phyloP scores from a whole-genome alignment of 1,140 invertebrate species.

The Lasaia peninsularis region DNA sequence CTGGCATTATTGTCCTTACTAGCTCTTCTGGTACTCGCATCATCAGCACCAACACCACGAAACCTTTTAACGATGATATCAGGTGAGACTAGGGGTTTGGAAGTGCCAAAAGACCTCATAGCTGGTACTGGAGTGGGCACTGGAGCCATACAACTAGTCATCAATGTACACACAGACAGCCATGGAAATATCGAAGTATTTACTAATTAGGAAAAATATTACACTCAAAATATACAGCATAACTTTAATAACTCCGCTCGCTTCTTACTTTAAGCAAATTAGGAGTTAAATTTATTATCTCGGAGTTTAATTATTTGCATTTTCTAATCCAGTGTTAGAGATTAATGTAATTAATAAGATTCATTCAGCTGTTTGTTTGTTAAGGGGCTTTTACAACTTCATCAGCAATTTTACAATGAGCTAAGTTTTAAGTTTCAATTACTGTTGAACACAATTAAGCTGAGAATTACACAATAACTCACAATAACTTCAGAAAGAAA shows the following conservation, averaged over 20 bases:
- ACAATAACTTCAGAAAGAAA: no score
- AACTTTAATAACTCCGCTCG: background rate
- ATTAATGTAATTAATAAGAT: background rate
- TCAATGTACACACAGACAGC: slow-evolving; percentile 63
- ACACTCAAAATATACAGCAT: background rate
- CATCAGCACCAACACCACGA: slow-evolving; percentile 39
- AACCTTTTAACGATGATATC: slow-evolving; percentile 35
- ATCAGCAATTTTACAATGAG: background rate
- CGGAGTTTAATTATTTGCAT: background rate
- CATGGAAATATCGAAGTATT: slow-evolving; percentile 61
- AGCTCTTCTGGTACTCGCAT: slow-evolving; percentile 29
- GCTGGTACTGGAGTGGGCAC: slow-evolving; percentile 40
- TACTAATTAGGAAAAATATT: slow-evolving; percentile 37
- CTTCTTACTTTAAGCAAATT: background rate
- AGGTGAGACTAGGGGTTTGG: slow-evolving; percentile 53
- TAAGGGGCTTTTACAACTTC: background rate
- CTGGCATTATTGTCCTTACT: slow-evolving; percentile 31
- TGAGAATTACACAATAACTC: background rate
- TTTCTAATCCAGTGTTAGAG: slow-evolving; percentile 4
- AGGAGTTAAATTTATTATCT: background rate
- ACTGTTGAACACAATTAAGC: background rate
- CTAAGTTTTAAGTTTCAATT: background rate
- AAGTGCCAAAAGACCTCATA: slow-evolving; percentile 52
- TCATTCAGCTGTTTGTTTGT: background rate
- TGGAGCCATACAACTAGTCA: slow-evolving; percentile 54